Percentiles rank a stretch among this genome's conserved stretches.
These are phyloP conservation scores for Brachionus rubens DNA, from an alignment of 1,140 invertebrate species.

Conservation along the genomic window DNA sequence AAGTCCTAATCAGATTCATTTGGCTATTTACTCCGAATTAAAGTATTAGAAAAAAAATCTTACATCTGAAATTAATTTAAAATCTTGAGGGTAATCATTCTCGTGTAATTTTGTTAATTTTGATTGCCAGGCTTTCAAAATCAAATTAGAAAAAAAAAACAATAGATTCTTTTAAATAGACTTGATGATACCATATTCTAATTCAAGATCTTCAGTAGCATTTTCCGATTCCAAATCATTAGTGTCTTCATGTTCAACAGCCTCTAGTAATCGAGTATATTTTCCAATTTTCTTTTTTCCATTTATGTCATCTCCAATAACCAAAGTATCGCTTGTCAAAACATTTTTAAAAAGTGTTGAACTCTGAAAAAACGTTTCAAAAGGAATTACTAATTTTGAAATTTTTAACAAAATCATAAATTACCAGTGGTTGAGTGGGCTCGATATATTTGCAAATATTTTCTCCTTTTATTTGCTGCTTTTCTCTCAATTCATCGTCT, in stretches of 20 bases:
- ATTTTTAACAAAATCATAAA: too few relatives aligned
- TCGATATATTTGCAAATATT: background rate
- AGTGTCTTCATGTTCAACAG: background rate
- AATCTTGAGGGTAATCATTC: background rate
- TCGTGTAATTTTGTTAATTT: background rate
- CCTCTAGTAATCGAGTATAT: background rate
- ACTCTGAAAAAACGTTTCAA: background rate
- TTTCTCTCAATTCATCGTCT: background rate
- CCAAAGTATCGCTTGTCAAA: background rate
- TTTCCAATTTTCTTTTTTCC: constrained; percentile 4
- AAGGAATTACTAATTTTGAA: too few relatives aligned
- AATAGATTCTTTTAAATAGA: background rate
- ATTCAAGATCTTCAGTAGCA: background rate
- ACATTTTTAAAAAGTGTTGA: background rate
- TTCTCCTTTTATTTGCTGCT: constrained; percentile 2
- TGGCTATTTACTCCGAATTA: too few relatives aligned
- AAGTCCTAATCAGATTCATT: too few relatives aligned
- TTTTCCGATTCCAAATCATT: background rate
- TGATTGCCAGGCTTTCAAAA: background rate
- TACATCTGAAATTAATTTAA: constrained; percentile 12
- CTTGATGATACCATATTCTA: background rate
- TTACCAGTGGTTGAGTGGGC: background rate
- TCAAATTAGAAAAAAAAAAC: background rate
- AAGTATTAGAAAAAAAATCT: too few relatives aligned
- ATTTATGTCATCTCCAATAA: background rate